Percentiles rank a stretch among this genome's conserved stretches.
Evolutionary conservation across 2,797 vertebrate genomes (phyloP).

Genomic region (Saxicola maurus): DNA sequence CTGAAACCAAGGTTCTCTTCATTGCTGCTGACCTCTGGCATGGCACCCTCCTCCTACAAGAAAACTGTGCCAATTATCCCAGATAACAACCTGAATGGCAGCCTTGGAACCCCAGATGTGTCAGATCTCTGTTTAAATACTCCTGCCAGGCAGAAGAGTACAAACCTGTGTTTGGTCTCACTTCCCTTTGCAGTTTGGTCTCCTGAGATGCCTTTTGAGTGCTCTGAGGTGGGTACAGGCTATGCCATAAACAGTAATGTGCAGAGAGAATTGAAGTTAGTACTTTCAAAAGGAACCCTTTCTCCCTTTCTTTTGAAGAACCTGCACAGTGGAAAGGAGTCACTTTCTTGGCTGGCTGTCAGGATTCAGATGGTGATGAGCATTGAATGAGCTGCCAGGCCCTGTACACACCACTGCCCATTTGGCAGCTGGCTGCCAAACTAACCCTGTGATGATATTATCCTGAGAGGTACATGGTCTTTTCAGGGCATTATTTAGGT

Average conservation of each 20-base stretch:
- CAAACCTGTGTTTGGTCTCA: background rate
- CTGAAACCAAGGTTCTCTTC: background rate
- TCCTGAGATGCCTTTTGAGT: background rate
- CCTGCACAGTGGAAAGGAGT: background rate
- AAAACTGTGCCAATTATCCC: background rate
- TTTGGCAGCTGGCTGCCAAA: background rate
- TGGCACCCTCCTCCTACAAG: background rate
- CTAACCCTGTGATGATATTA: background rate
- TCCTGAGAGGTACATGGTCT: background rate
- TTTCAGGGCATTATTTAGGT: too few relatives aligned
- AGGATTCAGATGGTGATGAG: background rate
- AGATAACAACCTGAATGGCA: background rate
- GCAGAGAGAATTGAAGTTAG: background rate
- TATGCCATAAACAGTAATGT: background rate
- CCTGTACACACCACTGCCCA: background rate
- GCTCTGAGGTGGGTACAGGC: background rate
- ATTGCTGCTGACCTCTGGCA: background rate
- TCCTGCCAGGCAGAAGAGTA: background rate
- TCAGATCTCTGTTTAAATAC: background rate
- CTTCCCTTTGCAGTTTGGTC: background rate
- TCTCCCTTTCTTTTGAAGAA: background rate
- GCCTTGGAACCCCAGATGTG: background rate
- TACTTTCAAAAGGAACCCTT: background rate
- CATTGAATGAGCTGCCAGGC: background rate
- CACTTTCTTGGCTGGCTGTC: background rate